phyloP scores from a whole-genome alignment of 2,888 invertebrate genomes.

The Chymomyza caudatula region DNA sequence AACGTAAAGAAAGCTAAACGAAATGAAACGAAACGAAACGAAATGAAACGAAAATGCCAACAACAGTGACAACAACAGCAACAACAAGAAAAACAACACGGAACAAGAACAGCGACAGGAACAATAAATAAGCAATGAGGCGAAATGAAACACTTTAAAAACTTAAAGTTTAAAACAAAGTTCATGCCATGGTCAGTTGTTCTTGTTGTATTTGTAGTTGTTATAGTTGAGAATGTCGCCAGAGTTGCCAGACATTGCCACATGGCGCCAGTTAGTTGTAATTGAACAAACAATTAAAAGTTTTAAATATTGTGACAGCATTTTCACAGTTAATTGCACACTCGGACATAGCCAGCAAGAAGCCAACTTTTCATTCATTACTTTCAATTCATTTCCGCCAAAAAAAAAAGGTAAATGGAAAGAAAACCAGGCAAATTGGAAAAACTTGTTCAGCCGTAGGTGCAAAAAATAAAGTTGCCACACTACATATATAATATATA shows the following conservation, averaged over 20 bases:
- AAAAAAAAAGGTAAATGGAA: constrained; percentile 8
- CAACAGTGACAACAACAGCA: constrained; percentile 3
- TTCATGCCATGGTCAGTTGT: not conserved
- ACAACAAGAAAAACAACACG: not conserved
- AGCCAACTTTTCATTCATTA: constrained; percentile 41
- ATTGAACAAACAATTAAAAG: constrained; percentile 68
- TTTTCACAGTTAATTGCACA: constrained; percentile 63
- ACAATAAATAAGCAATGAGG: not conserved
- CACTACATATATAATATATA: not conserved
- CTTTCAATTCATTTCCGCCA: constrained; percentile 41
- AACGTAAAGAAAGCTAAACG: not conserved
- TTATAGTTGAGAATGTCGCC: not conserved
- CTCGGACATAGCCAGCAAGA: constrained; percentile 22
- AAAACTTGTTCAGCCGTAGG: constrained; percentile 14
- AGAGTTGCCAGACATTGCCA: not conserved
- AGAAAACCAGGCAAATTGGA: not conserved
- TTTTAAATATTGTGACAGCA: constrained; percentile 68
- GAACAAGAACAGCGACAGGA: not conserved
- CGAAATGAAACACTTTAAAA: not conserved
- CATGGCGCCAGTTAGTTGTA: constrained; percentile 33
- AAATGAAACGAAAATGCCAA: constrained; percentile 7
- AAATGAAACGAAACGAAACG: constrained; percentile 7
- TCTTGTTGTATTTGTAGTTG: not conserved
- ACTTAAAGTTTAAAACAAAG: not conserved
- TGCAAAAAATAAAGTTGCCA: constrained; percentile 20